phyloP scores from a whole-genome alignment of 1,140 invertebrate genomes.

The Orius insidiosus region DNA sequence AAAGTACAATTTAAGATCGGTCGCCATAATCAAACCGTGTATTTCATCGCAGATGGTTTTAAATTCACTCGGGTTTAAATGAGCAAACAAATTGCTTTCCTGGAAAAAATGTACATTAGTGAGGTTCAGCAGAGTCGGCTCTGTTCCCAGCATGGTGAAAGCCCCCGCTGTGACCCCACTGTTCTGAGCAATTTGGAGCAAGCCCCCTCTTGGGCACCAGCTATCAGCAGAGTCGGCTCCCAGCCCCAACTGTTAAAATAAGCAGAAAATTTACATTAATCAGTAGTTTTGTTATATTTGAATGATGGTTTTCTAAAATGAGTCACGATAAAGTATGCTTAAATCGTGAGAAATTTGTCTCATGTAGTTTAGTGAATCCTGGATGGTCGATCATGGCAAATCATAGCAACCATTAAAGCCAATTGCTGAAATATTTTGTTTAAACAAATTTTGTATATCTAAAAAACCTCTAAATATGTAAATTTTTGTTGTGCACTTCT shows the following conservation, averaged over 20 bases:
- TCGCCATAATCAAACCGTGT: slow-evolving; percentile 33
- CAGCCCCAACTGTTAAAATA: too few species aligned
- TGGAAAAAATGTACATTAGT: too few species aligned
- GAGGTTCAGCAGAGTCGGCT: too few species aligned
- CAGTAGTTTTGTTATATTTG: slow-evolving; percentile 17
- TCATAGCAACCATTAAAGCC: slow-evolving; percentile 31
- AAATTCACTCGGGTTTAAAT: slow-evolving; percentile 3
- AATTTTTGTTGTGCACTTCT: slow-evolving; percentile 29
- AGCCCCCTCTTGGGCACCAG: too few species aligned
- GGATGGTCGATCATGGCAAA: slow-evolving; percentile 41
- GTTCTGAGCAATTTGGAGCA: too few species aligned
- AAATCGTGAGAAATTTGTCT: slow-evolving; percentile 29
- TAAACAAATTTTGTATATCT: not conserved
- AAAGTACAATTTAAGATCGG: slow-evolving; percentile 35
- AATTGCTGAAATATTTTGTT: slow-evolving; percentile 25
- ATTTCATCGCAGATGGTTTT: slow-evolving; percentile 28
- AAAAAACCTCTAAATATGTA: slow-evolving; percentile 28
- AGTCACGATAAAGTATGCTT: slow-evolving; percentile 31
- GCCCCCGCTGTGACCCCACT: too few species aligned
- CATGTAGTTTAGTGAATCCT: slow-evolving; percentile 37
- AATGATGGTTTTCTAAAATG: slow-evolving; percentile 36
- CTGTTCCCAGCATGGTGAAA: too few species aligned
- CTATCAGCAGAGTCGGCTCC: too few species aligned
- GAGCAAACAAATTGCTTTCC: slow-evolving; percentile 8
- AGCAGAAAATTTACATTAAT: slow-evolving; percentile 5